Conservation (phyloP, 64 coral and sea anemone genomes). For the Montipora sp. region DNA sequence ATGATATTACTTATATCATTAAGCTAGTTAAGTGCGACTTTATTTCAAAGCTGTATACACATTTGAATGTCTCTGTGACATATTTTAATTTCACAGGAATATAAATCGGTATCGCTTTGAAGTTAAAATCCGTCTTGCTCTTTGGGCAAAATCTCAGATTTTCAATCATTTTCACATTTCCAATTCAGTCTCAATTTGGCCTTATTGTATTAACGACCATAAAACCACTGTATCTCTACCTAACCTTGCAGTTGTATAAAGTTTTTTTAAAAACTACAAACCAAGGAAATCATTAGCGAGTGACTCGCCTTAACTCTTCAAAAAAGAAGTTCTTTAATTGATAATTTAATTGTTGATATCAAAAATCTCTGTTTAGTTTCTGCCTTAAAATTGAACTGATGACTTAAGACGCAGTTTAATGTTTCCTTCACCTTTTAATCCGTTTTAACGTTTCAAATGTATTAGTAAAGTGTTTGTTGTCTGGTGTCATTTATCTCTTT, state of each 20-base stretch:
- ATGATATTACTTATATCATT: slow-evolving; percentile 4
- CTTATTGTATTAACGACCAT: background rate
- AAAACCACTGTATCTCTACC: background rate
- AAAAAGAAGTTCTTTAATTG: background rate
- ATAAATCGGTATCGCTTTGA: slow-evolving; percentile 20
- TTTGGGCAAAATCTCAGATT: background rate
- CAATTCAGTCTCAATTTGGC: background rate
- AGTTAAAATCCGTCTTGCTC: background rate
- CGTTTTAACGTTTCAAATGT: slow-evolving; percentile 10
- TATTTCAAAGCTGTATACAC: slow-evolving; percentile 53
- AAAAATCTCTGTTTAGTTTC: too few species aligned
- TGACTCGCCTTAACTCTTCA: background rate
- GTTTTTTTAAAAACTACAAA: background rate
- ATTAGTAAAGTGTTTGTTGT: slow-evolving; percentile 16
- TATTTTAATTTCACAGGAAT: slow-evolving; percentile 3
- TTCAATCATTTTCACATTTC: background rate
- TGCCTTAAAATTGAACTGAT: background rate
- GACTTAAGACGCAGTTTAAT: background rate
- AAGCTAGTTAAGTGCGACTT: slow-evolving; percentile 8
- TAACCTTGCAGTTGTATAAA: too few species aligned
- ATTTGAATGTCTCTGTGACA: slow-evolving; percentile 19
- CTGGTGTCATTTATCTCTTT: background rate
- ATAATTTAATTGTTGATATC: too few species aligned
- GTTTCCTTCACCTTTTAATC: background rate
- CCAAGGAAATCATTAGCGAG: background rate